These are phyloP conservation scores for Philantomba maxwellii DNA, from an alignment of 2,113 vertebrate genomes.

Conservation along the genomic window DNA sequence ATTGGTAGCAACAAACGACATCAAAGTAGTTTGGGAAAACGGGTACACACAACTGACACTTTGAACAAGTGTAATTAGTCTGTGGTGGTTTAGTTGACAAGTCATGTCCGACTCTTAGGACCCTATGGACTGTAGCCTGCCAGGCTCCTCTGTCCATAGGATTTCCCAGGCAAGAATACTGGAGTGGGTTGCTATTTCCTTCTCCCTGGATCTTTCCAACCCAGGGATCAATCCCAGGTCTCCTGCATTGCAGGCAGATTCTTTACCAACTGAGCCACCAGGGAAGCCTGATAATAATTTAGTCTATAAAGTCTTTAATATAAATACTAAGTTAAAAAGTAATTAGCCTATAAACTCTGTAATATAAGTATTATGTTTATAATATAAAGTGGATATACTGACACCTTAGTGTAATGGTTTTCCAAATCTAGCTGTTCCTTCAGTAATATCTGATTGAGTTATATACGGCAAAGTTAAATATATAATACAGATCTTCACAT, in stretches of 20 bases:
- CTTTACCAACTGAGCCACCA: background rate
- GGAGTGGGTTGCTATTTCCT: background rate
- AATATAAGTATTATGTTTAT: background rate
- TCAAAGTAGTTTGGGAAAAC: background rate
- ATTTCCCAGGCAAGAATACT: background rate
- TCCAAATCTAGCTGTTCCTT: background rate
- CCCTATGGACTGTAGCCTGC: background rate
- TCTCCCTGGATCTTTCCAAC: background rate
- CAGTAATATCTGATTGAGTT: background rate
- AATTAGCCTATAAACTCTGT: background rate
- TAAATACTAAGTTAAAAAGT: background rate
- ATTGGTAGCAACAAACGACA: background rate
- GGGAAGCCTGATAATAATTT: background rate
- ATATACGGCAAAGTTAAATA: background rate
- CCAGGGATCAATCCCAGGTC: background rate
- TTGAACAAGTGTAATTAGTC: background rate
- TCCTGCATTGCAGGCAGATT: background rate
- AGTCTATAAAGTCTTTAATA: background rate
- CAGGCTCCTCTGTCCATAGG: background rate
- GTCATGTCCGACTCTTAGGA: fast-evolving
- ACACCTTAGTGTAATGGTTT: background rate
- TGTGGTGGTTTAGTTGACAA: background rate
- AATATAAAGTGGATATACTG: background rate
- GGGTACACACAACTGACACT: background rate
- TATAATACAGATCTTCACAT: background rate